These are phyloP conservation scores for Porites rus DNA, from an alignment of 92 coral and sea anemone species.

Conservation along the genomic window DNA sequence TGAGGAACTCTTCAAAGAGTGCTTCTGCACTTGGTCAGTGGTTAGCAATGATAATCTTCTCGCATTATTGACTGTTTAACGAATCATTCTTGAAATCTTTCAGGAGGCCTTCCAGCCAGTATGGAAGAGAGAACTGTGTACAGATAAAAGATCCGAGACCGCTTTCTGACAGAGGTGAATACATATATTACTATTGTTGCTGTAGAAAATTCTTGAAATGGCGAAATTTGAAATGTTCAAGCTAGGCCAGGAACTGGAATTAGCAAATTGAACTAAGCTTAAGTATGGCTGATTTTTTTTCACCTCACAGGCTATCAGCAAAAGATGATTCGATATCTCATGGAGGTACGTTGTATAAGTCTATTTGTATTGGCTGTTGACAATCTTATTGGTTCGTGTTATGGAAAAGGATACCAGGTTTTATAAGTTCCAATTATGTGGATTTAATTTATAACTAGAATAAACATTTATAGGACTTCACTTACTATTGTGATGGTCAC, in stretches of 20 bases:
- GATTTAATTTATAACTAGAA: too few relatives aligned
- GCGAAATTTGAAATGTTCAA: too few relatives aligned
- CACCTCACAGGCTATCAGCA: constrained; percentile 79
- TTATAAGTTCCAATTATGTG: too few relatives aligned
- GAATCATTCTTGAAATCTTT: not conserved
- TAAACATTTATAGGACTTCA: too few relatives aligned
- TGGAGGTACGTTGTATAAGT: constrained; percentile 76
- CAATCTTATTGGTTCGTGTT: not conserved
- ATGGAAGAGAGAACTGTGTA: constrained; percentile 77
- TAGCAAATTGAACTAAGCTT: too few relatives aligned
- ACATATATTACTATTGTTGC: not conserved
- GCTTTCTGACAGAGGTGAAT: constrained; percentile 77
- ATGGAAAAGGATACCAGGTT: too few relatives aligned
- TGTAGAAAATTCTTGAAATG: not conserved
- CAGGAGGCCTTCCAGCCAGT: constrained; percentile 80
- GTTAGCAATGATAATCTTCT: not conserved
- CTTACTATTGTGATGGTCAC: too few relatives aligned
- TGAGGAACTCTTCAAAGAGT: not conserved
- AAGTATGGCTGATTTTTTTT: not conserved
- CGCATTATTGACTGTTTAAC: not conserved
- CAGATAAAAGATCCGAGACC: constrained; percentile 79
- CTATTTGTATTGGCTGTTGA: not conserved
- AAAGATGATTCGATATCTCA: constrained; percentile 80
- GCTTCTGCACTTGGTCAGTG: not conserved
- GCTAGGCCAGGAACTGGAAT: too few relatives aligned